Base-by-base conservation (phyloP, 1,140 invertebrate species). In the Plectrocnemia conspersa region DNA sequence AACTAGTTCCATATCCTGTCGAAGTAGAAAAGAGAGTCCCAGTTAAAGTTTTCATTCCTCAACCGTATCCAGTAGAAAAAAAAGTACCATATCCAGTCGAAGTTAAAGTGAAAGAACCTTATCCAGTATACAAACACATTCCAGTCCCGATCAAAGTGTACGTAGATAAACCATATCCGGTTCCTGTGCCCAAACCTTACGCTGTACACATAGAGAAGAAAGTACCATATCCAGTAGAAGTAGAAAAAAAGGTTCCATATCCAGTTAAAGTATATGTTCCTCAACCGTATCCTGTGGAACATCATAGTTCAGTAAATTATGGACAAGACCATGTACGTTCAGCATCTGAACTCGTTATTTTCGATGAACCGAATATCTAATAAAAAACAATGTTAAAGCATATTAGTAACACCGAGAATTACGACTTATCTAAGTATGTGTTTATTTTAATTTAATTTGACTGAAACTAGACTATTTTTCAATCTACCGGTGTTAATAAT, bases 31-130 rank as follows among this genome's bases (percentile, higher is more conserved):
- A 78, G 49, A 65, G 63, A 54, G 72, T 81, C 4, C 69, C 69
- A 0, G 67, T 75, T 1, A 74, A 69, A 66, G 68, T 56, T 11
- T 59, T 68, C 15, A 67, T 77, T 3, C 77, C 79, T 7, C 76
- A 81, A 63, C 78, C 78, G 1, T 80, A 79, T 58, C 77, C 80
- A 1, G 77, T 76, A 1, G 72, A 74, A 64, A 74, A 67, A 15
- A 74, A 68, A 64, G 69, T 76, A 16, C 79, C 78, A 2, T 81
- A 81, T 62, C 79, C 80, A 0, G 78, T 81, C 0, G 65, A 75
- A 66, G 69, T 74, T 1, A 72, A 70, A 61, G 69, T 76, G 0
- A 75, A 71, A 59, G 80, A 82, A 55, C 77, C 74, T 0, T 72
- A 77, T 56, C 79, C 80, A 25, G 76, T 80, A 13, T 68, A 77